Evolutionary conservation across 1,140 invertebrate species (phyloP).

Genomic region (Heliconius himera): DNA sequence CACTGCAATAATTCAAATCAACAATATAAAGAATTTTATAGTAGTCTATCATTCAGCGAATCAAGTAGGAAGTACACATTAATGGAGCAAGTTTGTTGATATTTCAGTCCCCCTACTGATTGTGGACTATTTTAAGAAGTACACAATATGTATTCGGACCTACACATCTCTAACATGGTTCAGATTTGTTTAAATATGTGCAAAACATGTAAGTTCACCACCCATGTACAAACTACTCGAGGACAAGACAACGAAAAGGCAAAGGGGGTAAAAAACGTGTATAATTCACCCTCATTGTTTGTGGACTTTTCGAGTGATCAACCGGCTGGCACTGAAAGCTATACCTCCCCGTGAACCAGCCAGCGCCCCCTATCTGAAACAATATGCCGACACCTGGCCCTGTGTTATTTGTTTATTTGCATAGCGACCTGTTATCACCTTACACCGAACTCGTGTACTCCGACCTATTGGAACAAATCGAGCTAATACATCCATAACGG

Average conservation of each 20-base stretch:
- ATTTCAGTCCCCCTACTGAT: slow-evolving; percentile 7
- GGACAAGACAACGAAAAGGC: slow-evolving; percentile 23
- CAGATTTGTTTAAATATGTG: background rate
- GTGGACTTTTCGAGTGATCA: slow-evolving; percentile 94
- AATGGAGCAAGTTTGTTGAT: background rate
- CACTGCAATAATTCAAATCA: background rate
- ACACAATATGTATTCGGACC: background rate
- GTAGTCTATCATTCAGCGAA: background rate
- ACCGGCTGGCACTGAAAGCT: slow-evolving; percentile 97
- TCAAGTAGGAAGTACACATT: background rate
- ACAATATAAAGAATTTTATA: background rate
- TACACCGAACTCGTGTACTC: slow-evolving; percentile 33
- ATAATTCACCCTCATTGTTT: slow-evolving; percentile 90
- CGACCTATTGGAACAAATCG: slow-evolving; percentile 17
- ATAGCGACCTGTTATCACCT: slow-evolving; percentile 54
- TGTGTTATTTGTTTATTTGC: slow-evolving; percentile 65
- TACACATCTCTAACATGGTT: background rate
- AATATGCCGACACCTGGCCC: slow-evolving; percentile 78
- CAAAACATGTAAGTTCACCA: background rate
- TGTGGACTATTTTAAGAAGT: background rate
- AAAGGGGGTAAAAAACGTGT: slow-evolving; percentile 23
- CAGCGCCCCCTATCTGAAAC: slow-evolving; percentile 92
- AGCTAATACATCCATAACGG: slow-evolving; percentile 32
- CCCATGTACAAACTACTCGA: background rate
- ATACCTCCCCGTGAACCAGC: slow-evolving; percentile 95